Evolutionary conservation across 2,113 vertebrate species (phyloP).

Genomic region (Piliocolobus tephrosceles): DNA sequence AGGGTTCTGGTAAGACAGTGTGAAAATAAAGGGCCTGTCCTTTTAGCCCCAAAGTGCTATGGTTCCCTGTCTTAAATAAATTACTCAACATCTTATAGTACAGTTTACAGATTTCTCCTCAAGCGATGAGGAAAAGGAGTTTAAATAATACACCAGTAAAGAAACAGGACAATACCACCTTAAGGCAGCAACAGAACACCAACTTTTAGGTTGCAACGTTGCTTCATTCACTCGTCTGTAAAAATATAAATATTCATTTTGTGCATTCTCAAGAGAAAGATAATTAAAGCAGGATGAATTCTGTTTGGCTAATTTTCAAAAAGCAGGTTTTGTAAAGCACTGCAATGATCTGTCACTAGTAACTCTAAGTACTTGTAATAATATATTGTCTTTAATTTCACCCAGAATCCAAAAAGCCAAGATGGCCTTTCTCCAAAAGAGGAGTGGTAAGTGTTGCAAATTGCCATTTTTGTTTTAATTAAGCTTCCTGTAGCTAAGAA

Average conservation of each 20-base stretch:
- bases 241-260: slow-evolving; percentile 12
- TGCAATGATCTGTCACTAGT: neutral
- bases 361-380: neutral
- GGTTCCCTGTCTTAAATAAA: neutral
- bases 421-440: slow-evolving; percentile 93
- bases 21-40: neutral
- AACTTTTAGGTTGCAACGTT: neutral
- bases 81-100: neutral
- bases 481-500: neutral
- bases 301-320: neutral
- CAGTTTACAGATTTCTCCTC: neutral
- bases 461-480: slow-evolving; percentile 30
- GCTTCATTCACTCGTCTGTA: neutral
- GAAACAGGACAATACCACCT: neutral
- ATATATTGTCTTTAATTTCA: slow-evolving; percentile 64
- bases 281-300: neutral
- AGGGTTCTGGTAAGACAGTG: neutral
- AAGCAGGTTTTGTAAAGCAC: neutral
- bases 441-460: slow-evolving; percentile 84
- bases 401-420: slow-evolving; percentile 91
- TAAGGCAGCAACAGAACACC: neutral
- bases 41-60: neutral
- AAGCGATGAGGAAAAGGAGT: neutral
- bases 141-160: neutral
- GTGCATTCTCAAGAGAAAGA: neutral